Conservation (phyloP, 2,113 vertebrate species). For the Tupaia tana region DNA sequence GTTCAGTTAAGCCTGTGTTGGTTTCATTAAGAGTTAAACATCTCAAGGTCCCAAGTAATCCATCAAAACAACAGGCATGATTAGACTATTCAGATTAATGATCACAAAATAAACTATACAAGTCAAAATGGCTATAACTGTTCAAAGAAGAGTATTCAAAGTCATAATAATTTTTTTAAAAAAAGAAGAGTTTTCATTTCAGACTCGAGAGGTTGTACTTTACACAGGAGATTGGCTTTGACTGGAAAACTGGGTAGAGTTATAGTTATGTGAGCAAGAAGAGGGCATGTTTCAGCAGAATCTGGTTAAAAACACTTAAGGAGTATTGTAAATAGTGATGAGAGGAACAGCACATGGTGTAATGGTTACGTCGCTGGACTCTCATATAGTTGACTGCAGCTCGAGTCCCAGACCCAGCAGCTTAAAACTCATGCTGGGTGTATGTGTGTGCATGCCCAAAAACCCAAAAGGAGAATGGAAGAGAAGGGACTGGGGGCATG, state of each 20-base stretch:
- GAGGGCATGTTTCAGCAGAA: background rate
- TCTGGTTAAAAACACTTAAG: conserved; percentile 20
- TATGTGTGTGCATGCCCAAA: too few relatives aligned
- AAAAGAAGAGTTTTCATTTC: background rate
- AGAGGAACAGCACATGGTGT: background rate
- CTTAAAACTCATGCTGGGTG: too few relatives aligned
- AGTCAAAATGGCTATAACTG: conserved; percentile 4
- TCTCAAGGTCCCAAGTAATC: conserved; percentile 42
- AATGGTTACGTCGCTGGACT: too few relatives aligned
- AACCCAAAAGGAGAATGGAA: too few relatives aligned
- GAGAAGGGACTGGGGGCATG: too few relatives aligned
- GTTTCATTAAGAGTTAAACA: conserved; percentile 25
- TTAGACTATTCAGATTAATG: conserved; percentile 27
- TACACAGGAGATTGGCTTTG: conserved; percentile 24
- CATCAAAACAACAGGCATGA: conserved; percentile 62
- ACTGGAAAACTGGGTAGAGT: background rate
- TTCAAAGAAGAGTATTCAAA: background rate
- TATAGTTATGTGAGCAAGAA: background rate
- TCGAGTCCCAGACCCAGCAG: too few relatives aligned
- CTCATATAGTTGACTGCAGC: too few relatives aligned
- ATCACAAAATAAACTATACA: conserved; percentile 49
- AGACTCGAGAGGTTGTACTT: background rate
- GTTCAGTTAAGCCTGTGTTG: background rate
- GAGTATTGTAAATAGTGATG: background rate
- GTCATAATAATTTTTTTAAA: background rate